Evolutionary conservation across 2,113 vertebrate species (phyloP).

Genomic region (Candoia aspera): DNA sequence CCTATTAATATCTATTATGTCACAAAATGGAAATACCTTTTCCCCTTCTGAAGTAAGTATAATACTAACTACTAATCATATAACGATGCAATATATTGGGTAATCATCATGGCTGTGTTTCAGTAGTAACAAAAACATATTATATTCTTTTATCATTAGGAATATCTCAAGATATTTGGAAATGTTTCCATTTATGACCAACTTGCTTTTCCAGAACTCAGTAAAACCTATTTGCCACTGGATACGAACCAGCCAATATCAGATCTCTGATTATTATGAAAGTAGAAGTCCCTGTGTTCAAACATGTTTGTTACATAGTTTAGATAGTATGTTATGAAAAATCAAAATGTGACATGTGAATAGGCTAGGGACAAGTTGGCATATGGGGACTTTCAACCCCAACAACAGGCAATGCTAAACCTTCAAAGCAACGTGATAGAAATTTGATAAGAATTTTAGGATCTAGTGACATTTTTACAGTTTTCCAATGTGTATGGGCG

Average conservation of each 20-base stretch:
- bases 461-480: too few species aligned
- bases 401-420: too few species aligned
- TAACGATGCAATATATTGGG: not conserved
- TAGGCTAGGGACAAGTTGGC: too few species aligned
- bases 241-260: not conserved
- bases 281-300: not conserved
- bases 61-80: not conserved
- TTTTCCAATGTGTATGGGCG: too few species aligned
- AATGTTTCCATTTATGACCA: not conserved
- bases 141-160: not conserved
- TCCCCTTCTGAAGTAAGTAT: not conserved
- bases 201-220: not conserved
- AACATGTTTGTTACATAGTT: not conserved
- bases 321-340: not conserved
- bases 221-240: not conserved
- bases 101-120: not conserved
- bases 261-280: not conserved
- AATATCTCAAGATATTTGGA: not conserved
- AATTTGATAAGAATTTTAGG: too few species aligned
- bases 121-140: not conserved
- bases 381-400: too few species aligned
- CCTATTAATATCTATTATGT: not conserved
- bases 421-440: too few species aligned
- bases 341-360: too few species aligned
- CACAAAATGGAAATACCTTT: not conserved